Conservation (phyloP, 1,140 invertebrate species). For the Zaprionus camerounensis region DNA sequence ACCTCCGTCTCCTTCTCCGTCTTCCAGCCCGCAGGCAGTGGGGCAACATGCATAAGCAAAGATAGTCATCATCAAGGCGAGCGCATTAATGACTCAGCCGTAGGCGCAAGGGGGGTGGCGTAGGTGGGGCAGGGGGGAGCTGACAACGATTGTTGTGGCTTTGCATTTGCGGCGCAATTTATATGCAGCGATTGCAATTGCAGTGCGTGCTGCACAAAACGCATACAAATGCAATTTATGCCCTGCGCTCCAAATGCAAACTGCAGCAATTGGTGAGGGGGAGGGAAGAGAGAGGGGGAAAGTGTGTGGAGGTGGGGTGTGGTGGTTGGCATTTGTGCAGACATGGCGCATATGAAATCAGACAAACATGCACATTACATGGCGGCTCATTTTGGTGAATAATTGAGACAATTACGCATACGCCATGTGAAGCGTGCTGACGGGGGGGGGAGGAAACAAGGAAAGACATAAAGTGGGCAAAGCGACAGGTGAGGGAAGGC, state of each 20-base stretch:
- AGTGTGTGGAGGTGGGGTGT: too few relatives aligned
- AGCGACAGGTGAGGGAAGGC: not conserved
- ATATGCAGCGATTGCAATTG: constrained; percentile 80
- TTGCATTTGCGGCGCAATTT: constrained; percentile 79
- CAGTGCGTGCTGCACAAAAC: constrained; percentile 78
- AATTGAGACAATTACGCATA: constrained; percentile 81
- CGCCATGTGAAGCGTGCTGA: constrained; percentile 47
- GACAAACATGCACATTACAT: constrained; percentile 50
- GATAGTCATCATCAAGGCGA: constrained; percentile 77
- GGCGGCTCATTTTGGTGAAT: constrained; percentile 80
- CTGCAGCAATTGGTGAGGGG: constrained; percentile 25
- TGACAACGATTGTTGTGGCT: constrained; percentile 73
- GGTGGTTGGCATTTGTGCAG: constrained; percentile 24
- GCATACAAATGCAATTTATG: constrained; percentile 82
- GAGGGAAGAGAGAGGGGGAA: not conserved
- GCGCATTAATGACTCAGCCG: constrained; percentile 74
- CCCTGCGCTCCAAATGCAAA: constrained; percentile 68
- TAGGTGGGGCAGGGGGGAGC: not conserved
- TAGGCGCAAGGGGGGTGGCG: not conserved
- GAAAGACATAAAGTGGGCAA: not conserved
- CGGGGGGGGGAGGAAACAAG: not conserved
- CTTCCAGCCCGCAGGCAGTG: constrained; percentile 30
- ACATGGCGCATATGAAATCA: constrained; percentile 77
- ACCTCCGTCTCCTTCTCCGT: not conserved
- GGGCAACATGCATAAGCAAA: constrained; percentile 72